Conservation (phyloP, 23 tunicate species). For the Diplosoma virens region DNA sequence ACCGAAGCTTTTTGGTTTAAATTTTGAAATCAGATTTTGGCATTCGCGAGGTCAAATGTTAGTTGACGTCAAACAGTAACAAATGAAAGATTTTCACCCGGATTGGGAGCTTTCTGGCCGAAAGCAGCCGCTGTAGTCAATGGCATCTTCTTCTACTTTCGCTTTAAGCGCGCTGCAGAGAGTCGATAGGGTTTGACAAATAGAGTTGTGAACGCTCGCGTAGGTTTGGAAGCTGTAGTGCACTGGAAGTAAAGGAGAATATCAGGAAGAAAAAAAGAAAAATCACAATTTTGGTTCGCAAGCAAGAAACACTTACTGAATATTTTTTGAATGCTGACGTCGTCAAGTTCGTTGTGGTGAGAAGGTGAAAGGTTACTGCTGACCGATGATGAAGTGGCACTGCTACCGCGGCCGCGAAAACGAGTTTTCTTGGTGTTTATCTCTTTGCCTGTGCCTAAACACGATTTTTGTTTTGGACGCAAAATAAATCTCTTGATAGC, state of each 20-base stretch:
- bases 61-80: no score
- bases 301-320: conserved; percentile 27
- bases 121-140: conserved; percentile 38
- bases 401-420: conserved; percentile 35
- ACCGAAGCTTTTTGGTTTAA: no score
- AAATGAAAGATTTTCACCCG: conserved; percentile 31
- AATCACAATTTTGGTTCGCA: neutral
- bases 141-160: conserved; percentile 2
- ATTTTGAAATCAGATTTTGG: no score
- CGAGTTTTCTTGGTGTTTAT: conserved; percentile 17
- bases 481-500: no score
- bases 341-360: conserved; percentile 45
- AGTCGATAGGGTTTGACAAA: conserved; percentile 44
- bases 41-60: no score
- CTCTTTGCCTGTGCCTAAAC: no score
- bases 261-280: neutral
- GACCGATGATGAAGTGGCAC: conserved; percentile 51
- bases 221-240: conserved; percentile 65
- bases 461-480: no score
- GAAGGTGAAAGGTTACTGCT: conserved; percentile 45
- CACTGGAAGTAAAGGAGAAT: conserved; percentile 27
- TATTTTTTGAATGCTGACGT: conserved; percentile 44
- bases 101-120: conserved; percentile 82
- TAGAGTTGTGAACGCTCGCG: conserved; percentile 50
- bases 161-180: conserved; percentile 42